Evolutionary conservation across 2,888 invertebrate species (phyloP).

Genomic region (Epinotia nisella): DNA sequence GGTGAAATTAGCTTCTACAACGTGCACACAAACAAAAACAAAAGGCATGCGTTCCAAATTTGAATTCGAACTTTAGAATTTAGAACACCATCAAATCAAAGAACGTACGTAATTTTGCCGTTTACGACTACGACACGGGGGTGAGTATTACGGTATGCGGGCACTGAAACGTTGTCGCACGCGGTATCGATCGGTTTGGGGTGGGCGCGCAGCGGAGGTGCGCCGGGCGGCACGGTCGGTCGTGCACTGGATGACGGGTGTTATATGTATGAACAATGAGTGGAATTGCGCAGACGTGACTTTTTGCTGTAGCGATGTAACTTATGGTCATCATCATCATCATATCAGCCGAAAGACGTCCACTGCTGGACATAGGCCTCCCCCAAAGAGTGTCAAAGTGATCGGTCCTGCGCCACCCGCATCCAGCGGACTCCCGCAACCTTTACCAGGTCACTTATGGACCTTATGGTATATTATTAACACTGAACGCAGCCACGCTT

Average conservation of each 20-base stretch:
- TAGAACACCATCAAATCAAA: conserved; percentile 15
- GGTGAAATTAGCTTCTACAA: neutral
- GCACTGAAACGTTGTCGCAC: conserved; percentile 35
- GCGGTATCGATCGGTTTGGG: conserved; percentile 50
- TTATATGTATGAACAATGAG: conserved; percentile 56
- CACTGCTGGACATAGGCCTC: too few species aligned
- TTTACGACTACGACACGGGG: conserved; percentile 47
- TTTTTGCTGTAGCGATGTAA: neutral
- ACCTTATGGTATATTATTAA: too few species aligned
- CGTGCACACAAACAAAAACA: conserved; percentile 36
- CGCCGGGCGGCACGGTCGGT: conserved; percentile 67
- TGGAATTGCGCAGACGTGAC: conserved; percentile 50
- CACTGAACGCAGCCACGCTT: too few species aligned
- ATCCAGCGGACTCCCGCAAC: too few species aligned
- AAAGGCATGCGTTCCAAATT: conserved; percentile 45
- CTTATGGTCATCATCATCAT: too few species aligned
- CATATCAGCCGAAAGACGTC: too few species aligned
- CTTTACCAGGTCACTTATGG: too few species aligned
- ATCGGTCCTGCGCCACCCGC: too few species aligned
- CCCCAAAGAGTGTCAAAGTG: too few species aligned
- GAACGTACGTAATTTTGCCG: conserved; percentile 66
- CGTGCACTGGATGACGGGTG: conserved; percentile 68
- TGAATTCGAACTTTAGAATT: conserved; percentile 23
- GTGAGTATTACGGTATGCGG: conserved; percentile 38
- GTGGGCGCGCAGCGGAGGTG: conserved; percentile 52